Base-by-base conservation (phyloP, 2,113 vertebrate species). In the Rhizomys pruinosus region DNA sequence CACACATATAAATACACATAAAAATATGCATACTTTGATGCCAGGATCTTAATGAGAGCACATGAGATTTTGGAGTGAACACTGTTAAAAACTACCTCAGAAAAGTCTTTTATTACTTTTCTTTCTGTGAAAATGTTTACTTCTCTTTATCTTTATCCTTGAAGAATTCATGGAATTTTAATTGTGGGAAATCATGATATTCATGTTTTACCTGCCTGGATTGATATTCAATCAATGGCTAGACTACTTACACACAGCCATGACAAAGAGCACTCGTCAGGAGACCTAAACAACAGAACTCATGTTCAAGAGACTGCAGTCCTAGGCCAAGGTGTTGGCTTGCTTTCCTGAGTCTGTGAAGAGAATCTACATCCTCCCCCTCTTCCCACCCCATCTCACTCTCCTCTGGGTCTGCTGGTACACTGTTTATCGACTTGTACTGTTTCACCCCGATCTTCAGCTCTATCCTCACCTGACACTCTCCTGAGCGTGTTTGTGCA, bases 191-290 rank as follows among this genome's bases (percentile, higher is more conserved):
- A 37, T 34, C 19, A 20, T 27, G 6, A 19, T 63, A 0, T n/a
- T 68, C 37, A 29, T 37, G 13, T 22, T 82, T 84, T 39, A 64
- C 34, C 72, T 17, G 2, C 55, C 34, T 37, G 20, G 34, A 6
- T 12, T n/a, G n/a, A 52, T 29, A 12, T 17, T 64, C 19, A 5
- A 3, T n/a, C 7, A 37, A 34, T 29, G 4, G 6, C 27, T 17
- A n/a, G 9, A 16, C 34, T 2, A 34, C 29, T 78, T 42, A 63
- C 20, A 5, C n/a, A 5, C 22, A 23, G 5, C 32, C 32, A 17
- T 27, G 4, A 23, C 37, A 37, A 66, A 39, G 0, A 2, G 15
- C 19, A 5, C 13, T 37, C 22, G 20, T 10, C 0, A 0, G 25
- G 17, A 3, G 11, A 7, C 34, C 27, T 7, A 12, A 25, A 39